These are phyloP conservation scores for Nephrotoma flavescens DNA, from an alignment of 2,888 invertebrate species.

Conservation along the genomic window DNA sequence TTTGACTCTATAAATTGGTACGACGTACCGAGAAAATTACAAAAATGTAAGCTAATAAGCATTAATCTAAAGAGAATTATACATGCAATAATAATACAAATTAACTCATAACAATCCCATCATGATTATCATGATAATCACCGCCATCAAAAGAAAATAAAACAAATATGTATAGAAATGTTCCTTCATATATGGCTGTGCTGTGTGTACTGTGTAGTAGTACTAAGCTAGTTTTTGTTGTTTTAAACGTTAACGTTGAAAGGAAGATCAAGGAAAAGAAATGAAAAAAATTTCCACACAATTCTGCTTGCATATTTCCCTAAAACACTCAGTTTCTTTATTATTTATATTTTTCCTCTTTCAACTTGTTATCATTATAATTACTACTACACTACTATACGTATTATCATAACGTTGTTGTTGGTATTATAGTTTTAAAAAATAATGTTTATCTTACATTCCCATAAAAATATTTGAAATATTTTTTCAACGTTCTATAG, in stretches of 20 bases:
- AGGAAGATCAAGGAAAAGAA: not conserved
- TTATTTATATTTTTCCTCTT: not conserved
- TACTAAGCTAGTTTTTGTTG: not conserved
- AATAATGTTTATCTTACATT: not conserved
- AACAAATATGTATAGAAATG: not conserved
- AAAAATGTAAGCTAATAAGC: not conserved
- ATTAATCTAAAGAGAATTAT: not conserved
- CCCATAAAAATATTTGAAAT: not conserved
- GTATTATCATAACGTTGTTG: not conserved
- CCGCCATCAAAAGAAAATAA: not conserved
- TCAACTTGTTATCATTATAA: not conserved
- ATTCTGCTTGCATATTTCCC: not conserved
- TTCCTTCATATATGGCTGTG: not conserved
- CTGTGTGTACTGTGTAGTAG: no score
- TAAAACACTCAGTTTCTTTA: not conserved
- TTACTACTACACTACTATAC: not conserved
- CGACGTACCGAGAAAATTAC: not conserved
- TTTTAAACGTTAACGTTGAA: not conserved
- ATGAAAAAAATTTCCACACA: not conserved
- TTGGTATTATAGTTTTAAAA: not conserved
- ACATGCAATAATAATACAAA: not conserved
- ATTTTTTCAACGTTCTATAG: not conserved
- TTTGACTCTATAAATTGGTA: not conserved
- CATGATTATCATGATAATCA: not conserved
- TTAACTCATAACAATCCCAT: not conserved